Base-by-base conservation (phyloP, 1,140 invertebrate genomes). In the Drosophila ficusphila region DNA sequence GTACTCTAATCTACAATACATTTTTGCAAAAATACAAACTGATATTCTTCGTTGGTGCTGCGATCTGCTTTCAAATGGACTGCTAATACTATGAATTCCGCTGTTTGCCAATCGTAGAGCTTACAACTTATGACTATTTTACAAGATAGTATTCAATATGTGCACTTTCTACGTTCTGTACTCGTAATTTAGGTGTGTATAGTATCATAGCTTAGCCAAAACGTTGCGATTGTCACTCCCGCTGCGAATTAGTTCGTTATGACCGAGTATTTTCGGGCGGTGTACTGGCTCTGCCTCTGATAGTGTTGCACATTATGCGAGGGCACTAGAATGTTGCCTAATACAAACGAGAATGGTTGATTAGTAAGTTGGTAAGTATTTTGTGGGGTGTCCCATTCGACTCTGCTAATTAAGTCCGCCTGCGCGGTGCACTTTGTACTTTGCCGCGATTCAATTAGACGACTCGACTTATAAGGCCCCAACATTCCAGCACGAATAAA, bases 281-380 rank as follows among this genome's bases (percentile, higher is more conserved):
- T 76, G 76, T 79, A 91, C 64, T 91, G 90, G 65, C 90, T 89
- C 75, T 91, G 90, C 69, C 90, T 88, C 75, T 91, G 90, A 90
- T 91, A 91, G 73, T 91, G 90, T 39, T 91, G 90, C 48, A 91
- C 81, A 75, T 90, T 91, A 72, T 91, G 88, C 58, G 76, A 79
- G 73, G 90, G 90, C 68, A 91, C 52, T 79, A 91, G 46, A 83
- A 91, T 79, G 72, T 77, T 90, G 76, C 83, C 89, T 91, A 85
- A 48, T 86, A 75, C 69, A 73, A 73, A 89, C 61, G 64, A 86
- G 68, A 89, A 82, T 88, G 65, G 49, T 69, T 72, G 68, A 86
- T 76, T 86, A 83, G 74, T 85, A 86, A 60, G 58, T 47, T 51
- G 65, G 31, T 64, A 41, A 31, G 31, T 36, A 33, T 48, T 57